These are phyloP conservation scores for Craniophora ligustri DNA, from an alignment of 2,888 invertebrate genomes.

Conservation along the genomic window DNA sequence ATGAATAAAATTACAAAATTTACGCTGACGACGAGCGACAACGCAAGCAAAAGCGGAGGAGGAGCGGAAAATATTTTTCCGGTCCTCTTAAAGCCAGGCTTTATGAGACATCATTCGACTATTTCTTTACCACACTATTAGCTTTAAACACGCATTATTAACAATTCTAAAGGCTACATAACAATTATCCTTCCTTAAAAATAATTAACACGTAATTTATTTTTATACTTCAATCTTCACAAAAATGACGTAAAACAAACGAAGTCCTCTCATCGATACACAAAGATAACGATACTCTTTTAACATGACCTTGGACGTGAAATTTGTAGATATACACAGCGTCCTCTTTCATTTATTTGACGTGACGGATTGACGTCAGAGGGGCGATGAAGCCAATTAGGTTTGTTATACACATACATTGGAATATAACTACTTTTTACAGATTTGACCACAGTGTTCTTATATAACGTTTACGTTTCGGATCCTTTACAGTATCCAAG, in stretches of 20 bases:
- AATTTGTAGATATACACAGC: conserved; percentile 13
- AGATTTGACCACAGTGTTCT: no score
- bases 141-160: neutral
- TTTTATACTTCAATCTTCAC: neutral
- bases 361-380: conserved; percentile 7
- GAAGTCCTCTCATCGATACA: conserved; percentile 1
- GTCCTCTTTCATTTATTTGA: neutral
- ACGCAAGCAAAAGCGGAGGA: no score
- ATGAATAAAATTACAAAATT: no score
- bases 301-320: conserved; percentile 17
- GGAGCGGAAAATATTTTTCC: no score
- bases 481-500: no score
- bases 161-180: neutral
- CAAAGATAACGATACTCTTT: neutral
- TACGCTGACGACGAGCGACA: no score
- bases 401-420: no score
- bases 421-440: no score
- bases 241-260: conserved; percentile 1
- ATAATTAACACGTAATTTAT: neutral
- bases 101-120: no score
- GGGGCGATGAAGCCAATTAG: conserved; percentile 9
- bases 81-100: no score
- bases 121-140: no score
- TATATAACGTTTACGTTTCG: no score
- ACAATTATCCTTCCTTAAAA: neutral